Evolutionary conservation across 2,888 invertebrate species (phyloP).

Genomic region (Meandrusa payeni): DNA sequence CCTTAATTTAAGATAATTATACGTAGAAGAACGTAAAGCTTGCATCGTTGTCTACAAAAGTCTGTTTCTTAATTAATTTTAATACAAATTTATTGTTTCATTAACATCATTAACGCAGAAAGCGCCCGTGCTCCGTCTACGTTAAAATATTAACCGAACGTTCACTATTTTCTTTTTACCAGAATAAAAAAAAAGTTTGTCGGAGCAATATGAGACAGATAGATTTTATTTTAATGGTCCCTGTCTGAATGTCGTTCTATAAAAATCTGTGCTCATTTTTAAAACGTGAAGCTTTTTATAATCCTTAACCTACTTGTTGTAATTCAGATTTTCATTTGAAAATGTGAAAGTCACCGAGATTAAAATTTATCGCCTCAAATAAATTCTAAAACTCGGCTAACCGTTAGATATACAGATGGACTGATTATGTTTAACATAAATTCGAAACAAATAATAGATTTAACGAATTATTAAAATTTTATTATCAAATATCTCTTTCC

Average conservation of each 20-base stretch:
- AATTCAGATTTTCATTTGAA: conserved; percentile 6
- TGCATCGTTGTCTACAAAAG: too few species aligned
- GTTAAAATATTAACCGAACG: conserved; percentile 3
- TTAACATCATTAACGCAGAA: conserved; percentile 16
- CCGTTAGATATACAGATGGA: too few species aligned
- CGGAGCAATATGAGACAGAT: conserved; percentile 11
- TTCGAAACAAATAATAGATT: too few species aligned
- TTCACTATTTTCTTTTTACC: conserved; percentile 8
- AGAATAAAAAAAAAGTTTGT: conserved; percentile 13
- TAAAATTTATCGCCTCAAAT: too few species aligned
- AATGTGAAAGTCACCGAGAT: background rate
- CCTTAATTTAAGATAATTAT: too few species aligned
- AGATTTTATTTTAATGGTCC: conserved; percentile 16
- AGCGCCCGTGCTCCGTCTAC: background rate
- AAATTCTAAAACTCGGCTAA: too few species aligned
- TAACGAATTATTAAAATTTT: too few species aligned
- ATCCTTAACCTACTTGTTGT: conserved; percentile 12
- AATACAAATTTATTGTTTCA: conserved; percentile 30
- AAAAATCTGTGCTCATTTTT: conserved; percentile 17
- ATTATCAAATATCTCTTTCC: too few species aligned
- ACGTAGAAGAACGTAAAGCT: too few species aligned
- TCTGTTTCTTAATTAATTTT: background rate
- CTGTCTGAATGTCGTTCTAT: conserved; percentile 11
- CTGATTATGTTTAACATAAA: too few species aligned
- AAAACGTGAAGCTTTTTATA: conserved; percentile 12